These are phyloP conservation scores for Synergus umbraculus DNA, from an alignment of 2,888 invertebrate species.

Conservation along the genomic window DNA sequence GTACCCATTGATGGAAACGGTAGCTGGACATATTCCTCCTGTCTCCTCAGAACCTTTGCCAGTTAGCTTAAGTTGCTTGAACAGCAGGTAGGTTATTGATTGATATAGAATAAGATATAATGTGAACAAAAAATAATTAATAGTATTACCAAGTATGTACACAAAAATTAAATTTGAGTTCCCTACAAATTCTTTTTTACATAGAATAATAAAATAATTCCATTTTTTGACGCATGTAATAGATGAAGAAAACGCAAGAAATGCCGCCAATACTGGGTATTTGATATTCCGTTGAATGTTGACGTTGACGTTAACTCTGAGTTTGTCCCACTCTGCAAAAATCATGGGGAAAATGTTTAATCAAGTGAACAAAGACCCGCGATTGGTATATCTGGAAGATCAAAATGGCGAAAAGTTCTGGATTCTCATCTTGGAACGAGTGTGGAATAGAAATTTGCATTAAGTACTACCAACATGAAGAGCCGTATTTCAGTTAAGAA, in stretches of 20 bases:
- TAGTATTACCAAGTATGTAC: too few relatives aligned
- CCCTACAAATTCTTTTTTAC: too few relatives aligned
- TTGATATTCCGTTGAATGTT: constrained; percentile 61
- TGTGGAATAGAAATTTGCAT: not conserved
- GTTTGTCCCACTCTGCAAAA: constrained; percentile 66
- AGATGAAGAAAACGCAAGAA: constrained; percentile 68
- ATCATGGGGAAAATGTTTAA: constrained; percentile 67
- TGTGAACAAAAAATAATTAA: too few relatives aligned
- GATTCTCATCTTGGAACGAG: not conserved
- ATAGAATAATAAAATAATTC: too few relatives aligned
- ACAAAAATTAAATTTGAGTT: too few relatives aligned
- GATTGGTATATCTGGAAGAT: constrained; percentile 18
- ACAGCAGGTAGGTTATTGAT: constrained; percentile 80
- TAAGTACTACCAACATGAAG: not conserved
- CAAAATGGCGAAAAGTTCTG: not conserved
- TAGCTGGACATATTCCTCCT: constrained; percentile 82
- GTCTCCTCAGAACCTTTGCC: constrained; percentile 80
- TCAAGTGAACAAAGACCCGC: constrained; percentile 51
- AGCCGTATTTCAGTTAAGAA: not conserved
- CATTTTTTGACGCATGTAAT: constrained; percentile 43
- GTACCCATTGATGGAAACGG: constrained; percentile 87
- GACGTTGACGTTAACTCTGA: constrained; percentile 55
- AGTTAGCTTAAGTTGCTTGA: constrained; percentile 83
- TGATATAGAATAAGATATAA: too few relatives aligned
- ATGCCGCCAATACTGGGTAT: constrained; percentile 56